Percentiles rank a stretch among this genome's conserved stretches.
Conservation (phyloP, 2,797 vertebrate genomes). For the Malacoctenus gilli region DNA sequence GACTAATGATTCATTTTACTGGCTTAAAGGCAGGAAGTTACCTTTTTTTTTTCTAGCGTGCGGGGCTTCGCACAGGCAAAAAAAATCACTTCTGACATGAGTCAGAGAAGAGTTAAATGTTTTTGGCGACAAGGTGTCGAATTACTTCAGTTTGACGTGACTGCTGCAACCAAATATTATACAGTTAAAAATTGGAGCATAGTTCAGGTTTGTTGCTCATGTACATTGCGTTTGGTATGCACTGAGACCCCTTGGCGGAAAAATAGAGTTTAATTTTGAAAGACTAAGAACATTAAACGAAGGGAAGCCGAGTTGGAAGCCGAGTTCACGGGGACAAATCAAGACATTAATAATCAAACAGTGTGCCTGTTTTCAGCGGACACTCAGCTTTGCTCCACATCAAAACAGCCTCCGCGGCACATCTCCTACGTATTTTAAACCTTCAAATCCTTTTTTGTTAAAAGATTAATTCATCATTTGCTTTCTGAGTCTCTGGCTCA, state of each 20-base stretch:
- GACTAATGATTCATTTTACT: conserved; percentile 43
- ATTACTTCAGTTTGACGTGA: conserved; percentile 9
- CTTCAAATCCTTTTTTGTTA: conserved; percentile 19
- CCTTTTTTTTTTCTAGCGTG: conserved; percentile 11
- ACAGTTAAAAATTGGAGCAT: conserved; percentile 6
- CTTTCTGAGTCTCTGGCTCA: conserved; percentile 31
- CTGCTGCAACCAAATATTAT: neutral
- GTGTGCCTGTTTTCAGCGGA: neutral
- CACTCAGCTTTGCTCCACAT: neutral
- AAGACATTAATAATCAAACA: conserved; percentile 8
- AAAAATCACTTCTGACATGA: neutral
- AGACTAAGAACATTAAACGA: neutral
- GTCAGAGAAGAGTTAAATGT: conserved; percentile 17
- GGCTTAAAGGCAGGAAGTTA: conserved; percentile 28
- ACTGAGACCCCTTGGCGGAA: neutral
- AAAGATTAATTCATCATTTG: conserved; percentile 37
- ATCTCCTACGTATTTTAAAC: conserved; percentile 15
- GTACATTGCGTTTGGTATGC: too few species aligned
- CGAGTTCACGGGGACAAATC: conserved; percentile 7
- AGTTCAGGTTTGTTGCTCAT: conserved; percentile 15
- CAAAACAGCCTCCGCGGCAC: conserved; percentile 8
- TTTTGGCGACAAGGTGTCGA: conserved; percentile 24
- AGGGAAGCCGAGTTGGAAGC: conserved; percentile 19
- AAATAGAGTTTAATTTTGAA: neutral
- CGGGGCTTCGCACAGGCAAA: conserved; percentile 4